phyloP scores from a whole-genome alignment of 2,888 invertebrate species.

The Drosophila melanosoma region DNA sequence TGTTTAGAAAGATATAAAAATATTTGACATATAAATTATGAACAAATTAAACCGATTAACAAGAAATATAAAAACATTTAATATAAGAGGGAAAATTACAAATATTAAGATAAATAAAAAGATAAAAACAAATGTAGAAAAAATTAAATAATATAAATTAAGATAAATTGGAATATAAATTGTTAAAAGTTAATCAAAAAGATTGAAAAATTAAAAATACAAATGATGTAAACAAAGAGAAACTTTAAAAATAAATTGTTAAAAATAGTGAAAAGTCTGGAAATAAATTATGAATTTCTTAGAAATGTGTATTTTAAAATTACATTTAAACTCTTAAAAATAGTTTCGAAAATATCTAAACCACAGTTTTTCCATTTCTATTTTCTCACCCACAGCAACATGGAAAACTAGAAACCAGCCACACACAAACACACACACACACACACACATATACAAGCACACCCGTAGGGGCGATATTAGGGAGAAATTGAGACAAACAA shows the following conservation, averaged over 20 bases:
- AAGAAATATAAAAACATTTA: neutral
- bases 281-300: neutral
- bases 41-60: neutral
- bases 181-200: neutral
- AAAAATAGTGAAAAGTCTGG: neutral
- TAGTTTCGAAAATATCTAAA: constrained; percentile 35
- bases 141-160: neutral
- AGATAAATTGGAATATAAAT: neutral
- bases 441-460: constrained; percentile 6
- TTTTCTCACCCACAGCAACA: constrained; percentile 52
- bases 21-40: neutral
- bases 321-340: constrained; percentile 25
- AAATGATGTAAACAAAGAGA: constrained; percentile 11
- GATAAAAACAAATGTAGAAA: neutral
- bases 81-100: neutral
- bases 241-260: neutral
- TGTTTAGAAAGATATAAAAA: neutral
- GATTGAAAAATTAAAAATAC: neutral
- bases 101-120: neutral
- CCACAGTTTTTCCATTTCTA: constrained; percentile 18
- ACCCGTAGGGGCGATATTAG: constrained; percentile 22
- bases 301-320: constrained; percentile 1
- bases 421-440: constrained; percentile 11
- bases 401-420: constrained; percentile 59
- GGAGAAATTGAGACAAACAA: constrained; percentile 21